These are phyloP conservation scores for Drosophila arizonae DNA, from an alignment of 1,140 invertebrate genomes.

Conservation along the genomic window DNA sequence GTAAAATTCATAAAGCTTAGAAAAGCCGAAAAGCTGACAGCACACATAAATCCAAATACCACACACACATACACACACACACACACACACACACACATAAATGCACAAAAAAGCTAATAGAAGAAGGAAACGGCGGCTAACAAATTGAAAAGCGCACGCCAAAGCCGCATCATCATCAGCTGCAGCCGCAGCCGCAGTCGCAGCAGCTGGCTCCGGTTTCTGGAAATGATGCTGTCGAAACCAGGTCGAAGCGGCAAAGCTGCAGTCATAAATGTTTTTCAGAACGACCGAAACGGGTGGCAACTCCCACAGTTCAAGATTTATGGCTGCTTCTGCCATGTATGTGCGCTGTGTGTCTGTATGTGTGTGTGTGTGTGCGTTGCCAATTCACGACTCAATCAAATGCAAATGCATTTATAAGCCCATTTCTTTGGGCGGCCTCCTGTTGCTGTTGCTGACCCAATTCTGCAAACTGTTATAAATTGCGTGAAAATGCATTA, in stretches of 20 bases:
- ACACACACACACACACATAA: constrained; percentile 29
- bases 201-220: constrained; percentile 39
- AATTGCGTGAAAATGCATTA: constrained; percentile 80
- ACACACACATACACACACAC: constrained; percentile 22
- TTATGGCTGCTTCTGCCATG: constrained; percentile 63
- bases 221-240: constrained; percentile 73
- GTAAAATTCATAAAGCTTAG: constrained; percentile 63
- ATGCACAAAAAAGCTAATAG: constrained; percentile 42
- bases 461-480: constrained; percentile 66
- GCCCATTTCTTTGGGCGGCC: constrained; percentile 49
- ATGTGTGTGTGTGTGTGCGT: constrained; percentile 51
- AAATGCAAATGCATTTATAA: constrained; percentile 73
- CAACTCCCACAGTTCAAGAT: constrained; percentile 72
- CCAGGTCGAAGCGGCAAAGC: constrained; percentile 60
- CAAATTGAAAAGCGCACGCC: constrained; percentile 80
- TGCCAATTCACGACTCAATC: constrained; percentile 79
- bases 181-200: constrained; percentile 4
- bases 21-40: constrained; percentile 68
- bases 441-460: constrained; percentile 50
- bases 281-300: constrained; percentile 35
- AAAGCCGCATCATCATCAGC: constrained; percentile 77
- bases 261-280: constrained; percentile 44
- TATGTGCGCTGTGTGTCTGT: neutral
- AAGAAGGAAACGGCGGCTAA: constrained; percentile 58
- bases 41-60: constrained; percentile 65